phyloP scores from a whole-genome alignment of 2,797 vertebrate species.

The Poeciliopsis paucimaculata region DNA sequence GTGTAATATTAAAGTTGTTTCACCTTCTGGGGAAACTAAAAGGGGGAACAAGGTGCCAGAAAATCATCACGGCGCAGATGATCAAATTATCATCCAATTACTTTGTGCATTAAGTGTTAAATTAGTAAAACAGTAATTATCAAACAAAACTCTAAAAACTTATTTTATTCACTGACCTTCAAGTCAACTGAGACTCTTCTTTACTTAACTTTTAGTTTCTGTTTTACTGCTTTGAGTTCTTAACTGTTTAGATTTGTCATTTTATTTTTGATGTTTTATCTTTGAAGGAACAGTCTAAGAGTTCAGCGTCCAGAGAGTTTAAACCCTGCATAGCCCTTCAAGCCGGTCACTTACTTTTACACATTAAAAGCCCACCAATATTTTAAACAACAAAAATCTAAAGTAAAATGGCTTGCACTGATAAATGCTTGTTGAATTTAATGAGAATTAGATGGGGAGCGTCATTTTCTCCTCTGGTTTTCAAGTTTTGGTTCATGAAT shows the following conservation, averaged over 20 bases:
- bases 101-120: neutral
- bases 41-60: too few species aligned
- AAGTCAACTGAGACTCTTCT: neutral
- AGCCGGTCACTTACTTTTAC: slow-evolving; percentile 5
- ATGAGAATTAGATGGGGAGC: neutral
- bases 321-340: neutral
- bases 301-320: slow-evolving; percentile 14
- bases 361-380: neutral
- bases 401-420: neutral
- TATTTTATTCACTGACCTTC: neutral
- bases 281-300: slow-evolving; percentile 52
- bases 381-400: neutral
- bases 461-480: neutral
- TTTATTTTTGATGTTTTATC: neutral
- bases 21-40: neutral
- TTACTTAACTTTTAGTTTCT: neutral
- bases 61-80: neutral
- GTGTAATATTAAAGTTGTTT: slow-evolving; percentile 3
- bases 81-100: neutral
- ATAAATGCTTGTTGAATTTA: neutral
- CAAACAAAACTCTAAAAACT: neutral
- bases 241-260: neutral
- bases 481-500: neutral
- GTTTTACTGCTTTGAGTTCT: neutral
- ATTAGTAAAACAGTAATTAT: neutral